phyloP scores from a whole-genome alignment of 2,888 invertebrate genomes.

The Xanthia togata region DNA sequence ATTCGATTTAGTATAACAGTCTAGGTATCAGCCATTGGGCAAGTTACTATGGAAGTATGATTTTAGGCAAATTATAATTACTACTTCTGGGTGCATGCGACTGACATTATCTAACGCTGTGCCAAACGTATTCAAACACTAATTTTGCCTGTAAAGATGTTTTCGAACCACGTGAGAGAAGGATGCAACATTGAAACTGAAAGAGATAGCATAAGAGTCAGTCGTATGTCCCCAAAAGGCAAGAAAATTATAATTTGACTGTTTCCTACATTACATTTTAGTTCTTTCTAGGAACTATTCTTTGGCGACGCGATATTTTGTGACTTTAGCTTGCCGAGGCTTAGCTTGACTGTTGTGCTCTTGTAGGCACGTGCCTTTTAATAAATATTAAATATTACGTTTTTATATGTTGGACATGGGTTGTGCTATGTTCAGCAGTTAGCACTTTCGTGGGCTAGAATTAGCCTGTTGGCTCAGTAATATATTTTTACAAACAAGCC shows the following conservation, averaged over 20 bases:
- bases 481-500: neutral
- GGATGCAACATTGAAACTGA: neutral
- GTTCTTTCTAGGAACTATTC: slow-evolving; percentile 59
- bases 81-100: slow-evolving; percentile 14
- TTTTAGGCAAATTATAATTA: slow-evolving; percentile 11
- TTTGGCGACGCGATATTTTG: slow-evolving; percentile 61
- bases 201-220: slow-evolving; percentile 2
- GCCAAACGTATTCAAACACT: neutral
- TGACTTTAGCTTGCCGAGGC: slow-evolving; percentile 53
- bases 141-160: neutral
- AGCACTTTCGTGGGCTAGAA: neutral
- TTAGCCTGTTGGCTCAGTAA: neutral
- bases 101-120: neutral
- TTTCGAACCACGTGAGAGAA: neutral
- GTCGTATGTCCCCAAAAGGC: slow-evolving; percentile 9
- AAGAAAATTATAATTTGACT: slow-evolving; percentile 5
- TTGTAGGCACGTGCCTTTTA: slow-evolving; percentile 8
- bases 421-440: neutral
- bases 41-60: slow-evolving; percentile 60
- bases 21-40: slow-evolving; percentile 54
- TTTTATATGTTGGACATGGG: slow-evolving; percentile 23
- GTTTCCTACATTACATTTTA: slow-evolving; percentile 49
- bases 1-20: slow-evolving; percentile 60
- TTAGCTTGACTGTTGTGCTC: slow-evolving; percentile 18
- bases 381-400: slow-evolving; percentile 47